These are phyloP conservation scores for Argentina silus DNA, from an alignment of 2,797 vertebrate genomes.

Conservation along the genomic window DNA sequence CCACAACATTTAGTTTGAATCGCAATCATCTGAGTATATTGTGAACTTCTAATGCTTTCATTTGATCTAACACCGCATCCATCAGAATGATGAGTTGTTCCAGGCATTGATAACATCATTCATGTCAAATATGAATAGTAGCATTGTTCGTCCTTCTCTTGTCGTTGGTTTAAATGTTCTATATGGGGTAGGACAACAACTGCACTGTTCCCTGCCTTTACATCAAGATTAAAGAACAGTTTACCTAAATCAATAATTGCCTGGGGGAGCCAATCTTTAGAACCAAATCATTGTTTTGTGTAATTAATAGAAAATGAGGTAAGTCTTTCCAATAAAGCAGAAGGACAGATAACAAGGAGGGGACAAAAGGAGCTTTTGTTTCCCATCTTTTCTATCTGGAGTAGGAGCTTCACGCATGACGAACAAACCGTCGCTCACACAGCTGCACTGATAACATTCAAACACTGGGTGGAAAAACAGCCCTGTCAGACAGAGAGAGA, in stretches of 20 bases:
- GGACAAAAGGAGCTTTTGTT: conserved; percentile 61
- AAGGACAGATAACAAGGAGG: conserved; percentile 52
- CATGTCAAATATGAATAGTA: conserved; percentile 26
- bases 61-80: conserved; percentile 32
- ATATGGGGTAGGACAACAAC: conserved; percentile 45
- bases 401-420: conserved; percentile 40
- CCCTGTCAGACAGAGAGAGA: conserved; percentile 25
- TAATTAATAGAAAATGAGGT: conserved; percentile 68
- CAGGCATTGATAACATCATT: conserved; percentile 41
- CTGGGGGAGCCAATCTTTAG: conserved; percentile 46
- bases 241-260: conserved; percentile 51
- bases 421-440: conserved; percentile 34
- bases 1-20: conserved; percentile 23
- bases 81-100: conserved; percentile 30
- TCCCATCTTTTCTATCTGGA: conserved; percentile 10
- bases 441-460: conserved; percentile 64
- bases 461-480: conserved; percentile 34
- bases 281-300: conserved; percentile 65
- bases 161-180: conserved; percentile 48
- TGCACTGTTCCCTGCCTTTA: conserved; percentile 59
- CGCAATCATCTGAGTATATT: conserved; percentile 20
- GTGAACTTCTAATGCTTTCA: conserved; percentile 19
- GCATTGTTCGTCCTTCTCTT: conserved; percentile 44
- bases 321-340: conserved; percentile 57
- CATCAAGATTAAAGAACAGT: conserved; percentile 54